These are phyloP conservation scores for Laspeyria flexula DNA, from an alignment of 2,888 invertebrate species.

Conservation along the genomic window DNA sequence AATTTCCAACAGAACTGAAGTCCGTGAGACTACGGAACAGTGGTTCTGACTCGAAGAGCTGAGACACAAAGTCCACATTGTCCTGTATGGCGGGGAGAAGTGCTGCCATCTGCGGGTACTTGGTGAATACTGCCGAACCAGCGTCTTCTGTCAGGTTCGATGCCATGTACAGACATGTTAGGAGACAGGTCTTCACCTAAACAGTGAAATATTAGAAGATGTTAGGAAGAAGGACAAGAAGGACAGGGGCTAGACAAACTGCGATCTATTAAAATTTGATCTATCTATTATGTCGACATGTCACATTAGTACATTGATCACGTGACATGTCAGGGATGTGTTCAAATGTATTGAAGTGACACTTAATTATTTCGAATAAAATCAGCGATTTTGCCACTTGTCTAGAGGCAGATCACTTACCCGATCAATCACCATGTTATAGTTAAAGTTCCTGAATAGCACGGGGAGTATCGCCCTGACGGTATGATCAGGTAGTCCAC, in stretches of 20 bases:
- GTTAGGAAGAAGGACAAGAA: background rate
- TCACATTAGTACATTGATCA: no score
- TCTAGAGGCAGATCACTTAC: conserved; percentile 40
- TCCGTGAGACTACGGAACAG: conserved; percentile 61
- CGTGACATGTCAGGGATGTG: no score
- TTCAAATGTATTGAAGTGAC: no score
- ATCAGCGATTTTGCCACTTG: no score
- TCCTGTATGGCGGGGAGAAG: conserved; percentile 74
- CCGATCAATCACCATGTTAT: conserved; percentile 61
- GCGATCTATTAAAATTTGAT: no score
- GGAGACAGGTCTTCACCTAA: conserved; percentile 75
- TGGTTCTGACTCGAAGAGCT: conserved; percentile 64
- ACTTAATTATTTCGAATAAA: no score
- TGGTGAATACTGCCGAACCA: conserved; percentile 71
- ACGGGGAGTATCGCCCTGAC: conserved; percentile 70
- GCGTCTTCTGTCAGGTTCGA: conserved; percentile 78
- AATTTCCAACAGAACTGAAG: conserved; percentile 59
- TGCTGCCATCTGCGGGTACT: conserved; percentile 71
- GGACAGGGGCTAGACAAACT: no score
- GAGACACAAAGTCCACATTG: conserved; percentile 58
- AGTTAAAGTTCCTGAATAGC: conserved; percentile 77
- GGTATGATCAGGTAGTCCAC: conserved; percentile 68
- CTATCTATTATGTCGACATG: no score
- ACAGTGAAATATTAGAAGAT: background rate
- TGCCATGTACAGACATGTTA: conserved; percentile 76